These are phyloP conservation scores for Eurois occulta DNA, from an alignment of 2,888 invertebrate genomes.

Conservation along the genomic window DNA sequence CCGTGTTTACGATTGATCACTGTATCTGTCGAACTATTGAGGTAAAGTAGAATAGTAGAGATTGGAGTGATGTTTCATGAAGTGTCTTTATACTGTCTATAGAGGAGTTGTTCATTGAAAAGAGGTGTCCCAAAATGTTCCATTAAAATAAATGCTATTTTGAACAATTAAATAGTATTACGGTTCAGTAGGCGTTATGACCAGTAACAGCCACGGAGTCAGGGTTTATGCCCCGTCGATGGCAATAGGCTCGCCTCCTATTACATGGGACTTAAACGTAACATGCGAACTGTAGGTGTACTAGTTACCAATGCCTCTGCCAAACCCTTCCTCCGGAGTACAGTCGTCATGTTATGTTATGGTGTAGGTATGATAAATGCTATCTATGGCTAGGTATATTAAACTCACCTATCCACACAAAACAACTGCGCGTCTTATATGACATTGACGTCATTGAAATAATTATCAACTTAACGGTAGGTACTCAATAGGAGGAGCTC, in stretches of 20 bases:
- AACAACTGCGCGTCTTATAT: conserved; percentile 25
- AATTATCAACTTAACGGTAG: conserved; percentile 27
- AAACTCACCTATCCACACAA: conserved; percentile 19
- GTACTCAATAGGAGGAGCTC: background rate
- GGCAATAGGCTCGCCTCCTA: background rate
- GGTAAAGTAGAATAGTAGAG: background rate
- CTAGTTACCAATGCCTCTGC: background rate
- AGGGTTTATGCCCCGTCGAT: background rate
- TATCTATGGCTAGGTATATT: background rate
- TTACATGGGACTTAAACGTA: background rate
- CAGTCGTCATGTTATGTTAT: background rate
- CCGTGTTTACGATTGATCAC: background rate
- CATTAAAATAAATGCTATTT: background rate
- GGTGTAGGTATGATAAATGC: background rate
- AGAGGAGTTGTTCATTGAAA: background rate
- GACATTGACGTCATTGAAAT: conserved; percentile 41
- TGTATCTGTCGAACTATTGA: background rate
- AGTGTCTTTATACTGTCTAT: background rate
- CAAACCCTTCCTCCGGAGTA: background rate
- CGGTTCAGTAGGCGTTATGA: background rate
- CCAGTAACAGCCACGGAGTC: background rate
- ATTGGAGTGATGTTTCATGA: background rate
- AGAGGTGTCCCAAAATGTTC: background rate
- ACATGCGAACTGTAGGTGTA: background rate
- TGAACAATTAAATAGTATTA: background rate